phyloP scores from a whole-genome alignment of 23 tunicate species.

The Halocynthia aurantium region DNA sequence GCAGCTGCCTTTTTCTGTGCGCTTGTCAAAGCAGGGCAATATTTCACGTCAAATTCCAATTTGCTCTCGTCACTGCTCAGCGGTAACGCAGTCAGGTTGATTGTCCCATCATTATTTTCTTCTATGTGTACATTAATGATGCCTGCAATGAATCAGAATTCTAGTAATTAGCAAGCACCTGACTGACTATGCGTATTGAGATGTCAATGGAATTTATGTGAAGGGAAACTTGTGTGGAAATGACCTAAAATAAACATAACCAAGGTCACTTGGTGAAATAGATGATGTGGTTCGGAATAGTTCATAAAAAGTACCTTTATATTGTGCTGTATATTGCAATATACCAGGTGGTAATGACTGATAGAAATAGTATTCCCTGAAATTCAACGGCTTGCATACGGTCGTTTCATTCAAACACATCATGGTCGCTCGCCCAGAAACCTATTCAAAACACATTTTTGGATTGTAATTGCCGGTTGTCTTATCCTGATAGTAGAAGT shows the following conservation, averaged over 20 bases:
- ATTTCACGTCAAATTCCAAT: no score
- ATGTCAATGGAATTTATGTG: background rate
- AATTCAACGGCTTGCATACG: constrained; percentile 94
- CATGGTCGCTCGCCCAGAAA: constrained; percentile 92
- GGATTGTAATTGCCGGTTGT: no score
- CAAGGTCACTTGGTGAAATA: background rate
- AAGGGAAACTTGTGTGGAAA: background rate
- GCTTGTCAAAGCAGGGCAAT: no score
- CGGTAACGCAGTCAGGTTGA: constrained; percentile 78
- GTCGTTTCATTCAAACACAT: constrained; percentile 92
- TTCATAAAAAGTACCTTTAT: constrained; percentile 56
- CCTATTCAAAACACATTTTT: no score
- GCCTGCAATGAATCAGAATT: constrained; percentile 35
- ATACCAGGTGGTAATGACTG: constrained; percentile 89
- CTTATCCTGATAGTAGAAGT: no score
- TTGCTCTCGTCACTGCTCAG: constrained; percentile 21
- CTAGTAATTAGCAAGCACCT: no score
- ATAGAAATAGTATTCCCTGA: constrained; percentile 89
- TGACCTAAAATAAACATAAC: background rate
- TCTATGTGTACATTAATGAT: constrained; percentile 87
- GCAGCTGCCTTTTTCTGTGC: no score
- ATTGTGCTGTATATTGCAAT: constrained; percentile 76
- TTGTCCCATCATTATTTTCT: constrained; percentile 73
- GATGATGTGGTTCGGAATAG: background rate
- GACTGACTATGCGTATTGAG: background rate